Conservation (phyloP, 2,797 vertebrate species). For the Sebastes cheni region DNA sequence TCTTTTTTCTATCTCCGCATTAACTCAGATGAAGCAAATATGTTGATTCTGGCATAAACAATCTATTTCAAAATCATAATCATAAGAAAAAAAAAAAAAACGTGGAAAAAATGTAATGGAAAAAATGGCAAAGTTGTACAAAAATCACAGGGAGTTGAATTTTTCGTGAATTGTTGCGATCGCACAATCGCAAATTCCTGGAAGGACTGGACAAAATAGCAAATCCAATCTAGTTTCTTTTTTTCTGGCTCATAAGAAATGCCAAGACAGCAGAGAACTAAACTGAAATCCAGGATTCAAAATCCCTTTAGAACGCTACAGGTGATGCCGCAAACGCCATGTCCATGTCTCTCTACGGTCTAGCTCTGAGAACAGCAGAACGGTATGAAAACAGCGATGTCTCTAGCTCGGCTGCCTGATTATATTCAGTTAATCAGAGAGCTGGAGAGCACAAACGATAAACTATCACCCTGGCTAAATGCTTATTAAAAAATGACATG, state of each 20-base stretch:
- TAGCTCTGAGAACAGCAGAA: neutral
- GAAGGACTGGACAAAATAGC: neutral
- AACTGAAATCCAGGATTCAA: neutral
- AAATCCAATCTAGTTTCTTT: neutral
- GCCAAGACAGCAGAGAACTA: neutral
- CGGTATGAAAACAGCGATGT: neutral
- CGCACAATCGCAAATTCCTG: too few species aligned
- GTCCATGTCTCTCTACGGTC: neutral
- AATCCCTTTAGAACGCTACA: neutral
- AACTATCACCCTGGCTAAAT: slow-evolving; percentile 15
- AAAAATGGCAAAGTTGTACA: too few species aligned
- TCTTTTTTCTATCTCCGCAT: too few species aligned
- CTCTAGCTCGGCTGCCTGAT: neutral
- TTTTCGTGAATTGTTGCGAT: too few species aligned
- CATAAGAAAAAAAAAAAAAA: too few species aligned
- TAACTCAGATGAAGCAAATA: too few species aligned
- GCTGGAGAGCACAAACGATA: slow-evolving; percentile 7
- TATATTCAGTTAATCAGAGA: neutral
- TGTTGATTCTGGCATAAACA: too few species aligned
- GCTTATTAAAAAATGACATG: slow-evolving; percentile 8
- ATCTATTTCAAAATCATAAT: too few species aligned
- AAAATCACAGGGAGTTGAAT: too few species aligned
- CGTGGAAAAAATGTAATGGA: too few species aligned
- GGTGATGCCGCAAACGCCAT: neutral
- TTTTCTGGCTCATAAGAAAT: neutral